Base-by-base conservation (phyloP, 30 jellyfish, hydroid and myxozoan species). In the Sanderia malayensis region DNA sequence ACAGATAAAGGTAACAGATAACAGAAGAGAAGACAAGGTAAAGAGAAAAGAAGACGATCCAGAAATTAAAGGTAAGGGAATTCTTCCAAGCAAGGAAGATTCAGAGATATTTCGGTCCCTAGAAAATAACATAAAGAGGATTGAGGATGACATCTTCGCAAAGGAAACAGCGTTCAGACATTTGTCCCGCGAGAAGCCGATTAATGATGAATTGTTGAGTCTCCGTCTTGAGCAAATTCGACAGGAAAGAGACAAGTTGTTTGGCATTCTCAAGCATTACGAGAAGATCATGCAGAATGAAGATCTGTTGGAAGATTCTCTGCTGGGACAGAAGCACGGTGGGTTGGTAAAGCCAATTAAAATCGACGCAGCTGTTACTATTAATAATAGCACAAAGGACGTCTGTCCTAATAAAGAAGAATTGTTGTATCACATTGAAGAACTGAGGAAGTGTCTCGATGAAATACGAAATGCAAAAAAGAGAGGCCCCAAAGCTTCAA, bases 151-250 rank as follows among this genome's bases (percentile, higher is more conserved):
- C 15, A 76, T 76, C 17, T 76, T 62, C 32, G 88, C 88, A 6
- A 23, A 71, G 21, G 88, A 76, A 47, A 76, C 76, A 32, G 88
- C 88, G 31, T 76, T 76, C 65, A 23, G 88, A 41, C 88, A 76
- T 18, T 15, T 76, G 27, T 66, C 88, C 4, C 49, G 44, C 10
- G 88, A 76, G 31, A 67, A 76, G 58, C 80, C 78, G 4, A 15
- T 76, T 22, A 55, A 76, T 63, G 80, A 76, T 24, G 68, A 46
- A 15, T 46, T 76, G 31, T 58, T 76, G 80, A 62, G 31, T 27
- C 22, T 44, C 2, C 88, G 88, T 6, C 55, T 76, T 15, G 88
- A 76, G 17, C 88, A 76, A 31, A 25, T 76, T 30, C 67, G 88
- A 31, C 61, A 64, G 7, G 88, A 76, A 30, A 44, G 88, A n/a